Evolutionary conservation across 2,888 invertebrate genomes (phyloP).

Genomic region (Uloborus plumipes): DNA sequence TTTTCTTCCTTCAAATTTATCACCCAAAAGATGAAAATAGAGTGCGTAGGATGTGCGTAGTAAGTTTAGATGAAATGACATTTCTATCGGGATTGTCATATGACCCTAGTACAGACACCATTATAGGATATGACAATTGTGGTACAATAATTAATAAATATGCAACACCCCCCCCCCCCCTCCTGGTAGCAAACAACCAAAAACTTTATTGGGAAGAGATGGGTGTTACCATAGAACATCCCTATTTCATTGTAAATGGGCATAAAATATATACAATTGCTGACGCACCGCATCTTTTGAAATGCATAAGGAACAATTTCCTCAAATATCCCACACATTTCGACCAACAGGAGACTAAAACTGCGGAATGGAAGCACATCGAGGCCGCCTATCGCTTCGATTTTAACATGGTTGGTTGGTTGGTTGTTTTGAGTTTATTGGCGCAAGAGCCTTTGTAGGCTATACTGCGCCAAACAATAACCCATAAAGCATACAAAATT

Average conservation of each 20-base stretch:
- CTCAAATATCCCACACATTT: not conserved
- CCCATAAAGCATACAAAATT: too few relatives aligned
- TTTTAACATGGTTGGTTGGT: too few relatives aligned
- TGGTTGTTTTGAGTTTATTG: too few relatives aligned
- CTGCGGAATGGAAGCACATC: not conserved
- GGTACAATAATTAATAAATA: too few relatives aligned
- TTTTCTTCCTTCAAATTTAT: not conserved
- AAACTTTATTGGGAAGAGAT: not conserved
- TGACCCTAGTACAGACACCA: not conserved
- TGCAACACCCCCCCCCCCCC: too few relatives aligned
- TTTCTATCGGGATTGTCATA: not conserved
- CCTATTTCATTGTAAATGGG: not conserved
- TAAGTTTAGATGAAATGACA: constrained; percentile 2
- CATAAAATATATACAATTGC: not conserved
- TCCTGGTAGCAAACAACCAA: not conserved
- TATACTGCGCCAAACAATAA: too few relatives aligned
- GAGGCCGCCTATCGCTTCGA: not conserved
- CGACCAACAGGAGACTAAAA: not conserved
- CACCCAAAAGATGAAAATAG: not conserved
- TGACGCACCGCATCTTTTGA: not conserved
- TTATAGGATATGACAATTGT: not conserved
- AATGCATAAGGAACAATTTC: too few relatives aligned
- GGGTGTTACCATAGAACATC: not conserved
- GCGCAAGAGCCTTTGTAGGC: too few relatives aligned
- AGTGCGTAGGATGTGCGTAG: not conserved